Base-by-base conservation (phyloP, 37 sponge, comb jelly and placozoan genomes). In the Dysidea cf. avara region DNA sequence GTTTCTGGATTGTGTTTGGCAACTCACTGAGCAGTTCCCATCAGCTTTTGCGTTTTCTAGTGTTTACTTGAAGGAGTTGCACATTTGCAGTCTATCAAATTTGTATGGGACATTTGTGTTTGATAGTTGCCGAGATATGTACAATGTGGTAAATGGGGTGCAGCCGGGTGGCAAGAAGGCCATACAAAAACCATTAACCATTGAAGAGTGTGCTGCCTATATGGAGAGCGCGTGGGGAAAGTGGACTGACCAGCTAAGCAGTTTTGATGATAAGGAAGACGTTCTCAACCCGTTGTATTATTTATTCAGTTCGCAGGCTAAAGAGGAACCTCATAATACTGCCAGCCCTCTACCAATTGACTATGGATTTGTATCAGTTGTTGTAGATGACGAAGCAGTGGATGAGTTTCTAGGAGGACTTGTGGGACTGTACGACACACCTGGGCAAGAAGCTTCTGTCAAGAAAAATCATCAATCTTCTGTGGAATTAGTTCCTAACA, bases 1-100 rank as follows among this genome's bases (percentile, higher is more conserved):
- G 29, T 91, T 98, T 74, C 67, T 94, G 66, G 96, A 98, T 77
- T 98, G 99, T 74, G 90, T 92, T 14, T 87, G 86, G 79, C 99
- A 98, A 72, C 76, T 98, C 36, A 81, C 78, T 0, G 51, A 39
- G 24, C 96, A 95, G 67, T 95, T 86, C 68, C 99, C 95, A 13
- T 82, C 93, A 7, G 81, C 86, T 38, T 98, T 98, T 59, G 93
- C 94, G 69, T 98, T 94, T 77, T 87, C 91, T 22, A 87, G 89
- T 77, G 63, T 52, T 14, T 90, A 73, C 68, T 87, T 98, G 20
- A 84, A 89, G 52, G 58, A 72, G 25, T 76, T 98, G 55, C 69
- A 80, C 35, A 69, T 75, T 21, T 57, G 82, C 14, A 39, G 60
- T 43, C 52, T 63, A 61, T 66, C 66, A 47, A 89, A 93, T 28